Conservation (phyloP, 2,888 invertebrate genomes). For the Pelosia muscerda region DNA sequence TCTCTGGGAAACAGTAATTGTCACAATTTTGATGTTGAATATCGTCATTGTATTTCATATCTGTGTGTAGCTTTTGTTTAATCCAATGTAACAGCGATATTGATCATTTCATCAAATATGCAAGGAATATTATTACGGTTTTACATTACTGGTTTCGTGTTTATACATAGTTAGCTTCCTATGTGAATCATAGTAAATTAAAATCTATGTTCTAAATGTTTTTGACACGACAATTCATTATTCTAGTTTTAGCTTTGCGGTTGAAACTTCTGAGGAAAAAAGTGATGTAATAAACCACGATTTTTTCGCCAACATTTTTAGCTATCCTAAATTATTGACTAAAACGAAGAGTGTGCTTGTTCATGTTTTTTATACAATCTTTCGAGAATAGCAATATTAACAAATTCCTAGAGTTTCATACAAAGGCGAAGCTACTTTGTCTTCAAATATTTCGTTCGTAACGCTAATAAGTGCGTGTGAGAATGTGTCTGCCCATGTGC, state of each 20-base stretch:
- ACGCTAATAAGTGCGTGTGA: slow-evolving; percentile 1
- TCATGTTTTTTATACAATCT: neutral
- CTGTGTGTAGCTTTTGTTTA: neutral
- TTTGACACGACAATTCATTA: neutral
- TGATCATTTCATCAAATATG: neutral
- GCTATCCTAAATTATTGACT: neutral
- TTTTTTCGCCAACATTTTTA: too few relatives aligned
- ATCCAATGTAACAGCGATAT: slow-evolving; percentile 1
- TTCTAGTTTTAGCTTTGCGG: neutral
- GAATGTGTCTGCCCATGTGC: neutral
- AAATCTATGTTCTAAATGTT: neutral
- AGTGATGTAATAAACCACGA: too few relatives aligned
- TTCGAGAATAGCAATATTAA: neutral
- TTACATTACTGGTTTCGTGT: neutral
- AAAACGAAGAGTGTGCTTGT: neutral
- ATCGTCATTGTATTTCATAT: slow-evolving; percentile 19
- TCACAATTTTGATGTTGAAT: slow-evolving; percentile 40
- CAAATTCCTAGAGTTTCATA: neutral
- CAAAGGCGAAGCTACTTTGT: neutral
- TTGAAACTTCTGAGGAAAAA: too few relatives aligned
- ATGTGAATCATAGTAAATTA: neutral
- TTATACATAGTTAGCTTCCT: neutral
- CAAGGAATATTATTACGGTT: neutral
- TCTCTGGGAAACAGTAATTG: slow-evolving; percentile 40
- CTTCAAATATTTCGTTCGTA: slow-evolving; percentile 2